phyloP scores from a whole-genome alignment of 2,113 vertebrate genomes.

The Ahaetulla prasina region DNA sequence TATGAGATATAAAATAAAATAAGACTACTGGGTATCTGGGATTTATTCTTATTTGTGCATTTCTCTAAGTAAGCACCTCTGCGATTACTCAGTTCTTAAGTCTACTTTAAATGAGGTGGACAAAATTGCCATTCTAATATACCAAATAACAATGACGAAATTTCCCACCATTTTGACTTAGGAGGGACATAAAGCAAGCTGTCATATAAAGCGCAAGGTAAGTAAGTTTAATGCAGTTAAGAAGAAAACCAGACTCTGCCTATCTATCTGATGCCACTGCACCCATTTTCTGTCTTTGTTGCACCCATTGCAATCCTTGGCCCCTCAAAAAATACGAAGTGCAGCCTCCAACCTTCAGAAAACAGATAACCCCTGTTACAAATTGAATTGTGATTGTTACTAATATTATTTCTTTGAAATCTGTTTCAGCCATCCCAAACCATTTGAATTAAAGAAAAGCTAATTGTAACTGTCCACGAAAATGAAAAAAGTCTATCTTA shows the following conservation, averaged over 20 bases:
- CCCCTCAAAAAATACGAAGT: background rate
- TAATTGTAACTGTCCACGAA: background rate
- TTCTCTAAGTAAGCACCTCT: background rate
- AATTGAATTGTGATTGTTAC: background rate
- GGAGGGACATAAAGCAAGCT: background rate
- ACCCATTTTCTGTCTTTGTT: background rate
- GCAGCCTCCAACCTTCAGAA: background rate
- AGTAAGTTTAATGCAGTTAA: background rate
- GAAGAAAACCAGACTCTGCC: background rate
- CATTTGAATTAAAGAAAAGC: background rate
- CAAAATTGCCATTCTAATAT: background rate
- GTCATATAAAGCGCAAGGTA: background rate
- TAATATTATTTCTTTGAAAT: background rate
- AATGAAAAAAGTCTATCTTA: no score
- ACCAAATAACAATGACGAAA: background rate
- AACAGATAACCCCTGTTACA: background rate
- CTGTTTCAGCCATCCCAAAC: background rate
- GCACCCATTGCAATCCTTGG: background rate
- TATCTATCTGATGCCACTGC: background rate
- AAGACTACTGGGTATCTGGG: background rate
- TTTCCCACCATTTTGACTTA: background rate
- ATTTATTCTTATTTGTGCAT: background rate
- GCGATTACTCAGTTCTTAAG: background rate
- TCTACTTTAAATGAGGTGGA: background rate
- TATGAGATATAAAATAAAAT: background rate